Evolutionary conservation across 2,888 invertebrate species (phyloP), one percentile per base, ranked within the genome.

Genomic region (Melangyna quadrimaculata): DNA sequence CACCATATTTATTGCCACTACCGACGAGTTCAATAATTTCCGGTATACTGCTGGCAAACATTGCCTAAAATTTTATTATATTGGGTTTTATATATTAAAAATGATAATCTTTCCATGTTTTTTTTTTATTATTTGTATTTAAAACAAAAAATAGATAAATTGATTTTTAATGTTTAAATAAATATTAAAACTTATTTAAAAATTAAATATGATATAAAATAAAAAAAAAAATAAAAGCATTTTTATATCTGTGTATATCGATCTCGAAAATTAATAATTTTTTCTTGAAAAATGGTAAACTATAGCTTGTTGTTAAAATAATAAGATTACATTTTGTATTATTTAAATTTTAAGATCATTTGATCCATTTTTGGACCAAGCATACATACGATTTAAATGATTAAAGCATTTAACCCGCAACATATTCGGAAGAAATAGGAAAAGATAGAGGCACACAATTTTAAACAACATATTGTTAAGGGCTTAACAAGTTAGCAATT

Each of bases 21-120:
- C 98, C 98, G 95, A 99, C 97, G 94, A 99, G 97, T 95, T 99
- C 98, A 94, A 98, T 98, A 94, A 99, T 98, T 96, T 99, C 99
- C 94, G 99, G 99, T 94, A 99, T 98, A 96, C 98, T 98, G 96
- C 98, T 98, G 95, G 99, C 98, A 97, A 99, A 99, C 96, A 99
- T 98, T 94, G 98, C 99, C 98, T 98, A 96, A 94, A 96, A 92
- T 91, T 89, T 90, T 89, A 88, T 87, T 88, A 87, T 77, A 86
- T 86, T 86, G 69, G 80, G 51, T 69, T 78, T 80, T 73, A 53
- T 57, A 65, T 81, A 78, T 81, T 86, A 77, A 78, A 84, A 80
- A 80, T 70, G 43, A 81, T 77, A 81, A 73, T 70, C 19, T 70
- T 81, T 75, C 65, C 48, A 75, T 29, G 61, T 37, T 59, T 67